Conservation (phyloP, 2,113 vertebrate genomes). For the Malurus elegans region DNA sequence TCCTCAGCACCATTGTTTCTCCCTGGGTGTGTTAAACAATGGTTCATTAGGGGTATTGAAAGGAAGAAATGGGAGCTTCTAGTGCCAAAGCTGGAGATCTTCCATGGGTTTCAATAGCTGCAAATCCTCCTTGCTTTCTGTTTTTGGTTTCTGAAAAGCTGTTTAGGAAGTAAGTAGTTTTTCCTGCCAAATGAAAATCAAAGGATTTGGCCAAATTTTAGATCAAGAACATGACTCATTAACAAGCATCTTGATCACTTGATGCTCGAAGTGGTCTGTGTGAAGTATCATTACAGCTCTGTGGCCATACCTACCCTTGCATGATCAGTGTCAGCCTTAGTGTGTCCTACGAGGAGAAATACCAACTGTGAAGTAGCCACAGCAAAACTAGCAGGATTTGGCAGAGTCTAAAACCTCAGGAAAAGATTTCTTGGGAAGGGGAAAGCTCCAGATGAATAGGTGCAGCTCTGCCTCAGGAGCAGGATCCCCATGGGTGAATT, state of each 20-base stretch:
- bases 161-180: neutral
- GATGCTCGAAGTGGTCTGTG: neutral
- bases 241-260: neutral
- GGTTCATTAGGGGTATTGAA: slow-evolving; percentile 21
- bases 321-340: neutral
- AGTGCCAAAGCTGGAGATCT: slow-evolving; percentile 8
- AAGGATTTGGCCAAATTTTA: neutral
- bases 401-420: neutral
- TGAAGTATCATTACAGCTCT: neutral
- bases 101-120: slow-evolving; percentile 18
- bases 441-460: neutral
- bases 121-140: neutral
- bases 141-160: neutral
- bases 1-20: neutral
- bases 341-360: neutral
- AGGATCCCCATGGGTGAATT: neutral
- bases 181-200: slow-evolving; percentile 25
- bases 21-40: neutral
- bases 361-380: neutral
- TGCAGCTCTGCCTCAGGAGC: neutral
- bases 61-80: neutral
- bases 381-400: neutral
- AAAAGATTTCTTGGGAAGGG: neutral
- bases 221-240: neutral
- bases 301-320: neutral